Percentiles rank a stretch among this genome's conserved stretches.
Evolutionary conservation across 2,888 invertebrate genomes (phyloP).

Genomic region (Macrosiphum euphorbiae): DNA sequence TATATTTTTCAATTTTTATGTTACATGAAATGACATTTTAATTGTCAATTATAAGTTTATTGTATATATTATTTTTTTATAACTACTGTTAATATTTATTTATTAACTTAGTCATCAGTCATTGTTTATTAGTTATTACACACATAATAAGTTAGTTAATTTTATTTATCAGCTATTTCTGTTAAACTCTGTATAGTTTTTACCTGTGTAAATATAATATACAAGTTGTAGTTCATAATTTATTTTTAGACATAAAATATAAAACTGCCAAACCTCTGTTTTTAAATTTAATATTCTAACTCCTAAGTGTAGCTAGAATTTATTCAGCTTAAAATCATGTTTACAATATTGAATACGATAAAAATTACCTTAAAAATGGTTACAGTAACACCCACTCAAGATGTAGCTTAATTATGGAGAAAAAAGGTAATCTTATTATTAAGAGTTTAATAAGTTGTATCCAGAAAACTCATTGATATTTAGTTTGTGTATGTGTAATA

Average conservation of each 20-base stretch:
- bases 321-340: background rate
- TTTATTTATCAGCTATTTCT: background rate
- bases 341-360: background rate
- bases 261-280: background rate
- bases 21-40: background rate
- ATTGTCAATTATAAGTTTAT: background rate
- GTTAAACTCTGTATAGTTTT: accelerated
- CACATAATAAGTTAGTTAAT: background rate
- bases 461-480: background rate
- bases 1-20: no score
- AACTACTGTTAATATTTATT: background rate
- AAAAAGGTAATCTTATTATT: background rate
- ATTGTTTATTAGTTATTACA: background rate
- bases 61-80: background rate
- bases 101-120: background rate
- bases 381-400: background rate
- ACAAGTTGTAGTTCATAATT: background rate
- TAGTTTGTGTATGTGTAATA: background rate
- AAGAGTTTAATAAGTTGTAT: background rate
- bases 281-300: background rate
- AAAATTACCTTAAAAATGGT: background rate
- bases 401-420: background rate
- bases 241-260: background rate
- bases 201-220: background rate
- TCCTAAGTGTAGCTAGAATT: background rate